Percentiles rank a stretch among this genome's conserved stretches.
These are phyloP conservation scores for Babylonia areolata DNA, from an alignment of 1,140 invertebrate species.

Conservation along the genomic window DNA sequence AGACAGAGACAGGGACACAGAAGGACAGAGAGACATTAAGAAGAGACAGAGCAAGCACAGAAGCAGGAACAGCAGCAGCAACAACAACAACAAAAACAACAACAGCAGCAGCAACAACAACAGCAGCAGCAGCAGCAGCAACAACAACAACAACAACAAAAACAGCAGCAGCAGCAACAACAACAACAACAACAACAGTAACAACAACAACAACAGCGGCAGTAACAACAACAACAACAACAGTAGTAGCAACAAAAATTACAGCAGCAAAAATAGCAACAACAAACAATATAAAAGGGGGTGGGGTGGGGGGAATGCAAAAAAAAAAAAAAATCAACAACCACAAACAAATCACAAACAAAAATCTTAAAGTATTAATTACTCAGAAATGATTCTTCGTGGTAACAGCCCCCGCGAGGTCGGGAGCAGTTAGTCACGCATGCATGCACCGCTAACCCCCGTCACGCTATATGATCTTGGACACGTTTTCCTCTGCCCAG, in stretches of 20 bases:
- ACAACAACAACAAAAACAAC: not conserved
- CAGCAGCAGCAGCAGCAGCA: slow-evolving; percentile 16
- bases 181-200: not conserved
- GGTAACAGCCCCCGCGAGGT: no score
- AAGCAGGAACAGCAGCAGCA: not conserved
- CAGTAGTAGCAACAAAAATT: no score
- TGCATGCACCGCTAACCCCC: no score
- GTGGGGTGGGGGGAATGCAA: no score
- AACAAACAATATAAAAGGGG: not conserved
- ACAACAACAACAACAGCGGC: slow-evolving; percentile 12
- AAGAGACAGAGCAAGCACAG: not conserved
- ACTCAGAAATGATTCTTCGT: no score
- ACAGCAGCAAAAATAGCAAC: not conserved
- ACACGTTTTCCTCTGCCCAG: no score
- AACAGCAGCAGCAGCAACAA: slow-evolving; percentile 5
- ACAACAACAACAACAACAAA: slow-evolving; percentile 24
- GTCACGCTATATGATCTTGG: no score
- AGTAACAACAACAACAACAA: not conserved
- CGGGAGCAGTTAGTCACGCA: no score
- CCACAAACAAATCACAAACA: no score
- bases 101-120: not conserved
- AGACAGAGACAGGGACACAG: not conserved
- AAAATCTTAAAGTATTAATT: no score
- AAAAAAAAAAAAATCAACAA: no score
- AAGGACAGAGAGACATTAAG: not conserved